These are phyloP conservation scores for Darevskia mixta DNA, from an alignment of 2,797 vertebrate genomes.

Conservation along the genomic window DNA sequence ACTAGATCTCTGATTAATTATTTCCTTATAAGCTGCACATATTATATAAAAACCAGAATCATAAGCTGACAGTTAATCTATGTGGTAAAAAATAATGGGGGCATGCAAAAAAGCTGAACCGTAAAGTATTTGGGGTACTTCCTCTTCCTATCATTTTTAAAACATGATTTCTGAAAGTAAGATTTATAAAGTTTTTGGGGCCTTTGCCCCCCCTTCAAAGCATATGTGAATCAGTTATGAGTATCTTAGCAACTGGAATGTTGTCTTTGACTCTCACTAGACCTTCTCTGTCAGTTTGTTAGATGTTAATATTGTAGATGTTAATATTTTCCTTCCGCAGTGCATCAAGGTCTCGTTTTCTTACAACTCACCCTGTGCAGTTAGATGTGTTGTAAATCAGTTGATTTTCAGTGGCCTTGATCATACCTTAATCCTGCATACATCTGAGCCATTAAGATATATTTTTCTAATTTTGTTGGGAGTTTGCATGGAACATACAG, in stretches of 20 bases:
- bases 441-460: background rate
- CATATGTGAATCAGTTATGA: background rate
- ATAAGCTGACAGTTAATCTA: background rate
- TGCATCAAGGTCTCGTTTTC: background rate
- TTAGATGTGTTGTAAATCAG: background rate
- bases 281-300: constrained; percentile 6
- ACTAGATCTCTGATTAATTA: background rate
- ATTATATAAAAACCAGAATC: background rate
- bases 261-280: background rate
- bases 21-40: background rate
- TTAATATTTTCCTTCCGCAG: background rate
- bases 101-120: background rate
- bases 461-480: background rate
- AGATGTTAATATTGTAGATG: background rate
- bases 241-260: background rate
- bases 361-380: background rate
- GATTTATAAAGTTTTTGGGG: background rate
- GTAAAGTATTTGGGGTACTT: background rate
- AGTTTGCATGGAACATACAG: background rate
- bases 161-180: constrained; percentile 8
- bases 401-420: background rate
- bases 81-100: background rate
- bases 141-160: constrained; percentile 38
- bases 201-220: background rate
- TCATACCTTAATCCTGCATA: background rate